Evolutionary conservation across 2,797 vertebrate species (phyloP), one percentile per base, ranked within the genome.

Genomic region (Lacerta viridis): DNA sequence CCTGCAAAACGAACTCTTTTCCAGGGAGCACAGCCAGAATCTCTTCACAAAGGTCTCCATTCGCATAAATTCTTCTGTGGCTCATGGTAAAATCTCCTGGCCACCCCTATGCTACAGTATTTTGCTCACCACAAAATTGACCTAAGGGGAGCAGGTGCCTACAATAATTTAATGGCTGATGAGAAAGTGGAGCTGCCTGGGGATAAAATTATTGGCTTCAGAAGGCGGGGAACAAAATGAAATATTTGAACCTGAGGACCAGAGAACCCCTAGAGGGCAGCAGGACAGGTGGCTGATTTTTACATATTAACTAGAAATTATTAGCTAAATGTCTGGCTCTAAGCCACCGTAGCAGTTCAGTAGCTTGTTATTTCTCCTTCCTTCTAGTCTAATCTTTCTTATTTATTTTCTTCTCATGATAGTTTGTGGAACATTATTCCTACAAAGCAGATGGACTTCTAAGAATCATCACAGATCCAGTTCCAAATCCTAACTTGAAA

Each of bases 371-470:
- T 91, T 90, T 69, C 9, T 20, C 66, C 80, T 86, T 87, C 1
- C 61, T 74, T 25, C 18, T 5, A 18, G 4, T 72, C n/a, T 74
- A 76, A 69, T 39, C 61, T 50, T 84, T 72, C 66, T 55, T 50
- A 41, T 7, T 0, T 18, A 1, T 1, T 3, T 9, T 80, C 17
- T 93, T 5, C 2, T 90, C 91, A 33, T 94, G 4, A n/a, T 88
- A 99, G 99, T 95, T 99, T 92, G 98, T 99, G 78, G 99, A 99
- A 88, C 99, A 99, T 94, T 99, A 99, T 95, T 99, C 98, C 0
- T 99, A 99, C 94, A 99, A 99, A 95, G 97, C 99, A 39, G 99
- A 99, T 25, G 99, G 99, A 59, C 97, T 99, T 29, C 95, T 99
- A 87, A 96, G 98, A 83, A 98, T 98, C 80, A 97, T 99, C n/a